These are phyloP conservation scores for Rhinella marina DNA, from an alignment of 2,797 vertebrate species.

Conservation along the genomic window DNA sequence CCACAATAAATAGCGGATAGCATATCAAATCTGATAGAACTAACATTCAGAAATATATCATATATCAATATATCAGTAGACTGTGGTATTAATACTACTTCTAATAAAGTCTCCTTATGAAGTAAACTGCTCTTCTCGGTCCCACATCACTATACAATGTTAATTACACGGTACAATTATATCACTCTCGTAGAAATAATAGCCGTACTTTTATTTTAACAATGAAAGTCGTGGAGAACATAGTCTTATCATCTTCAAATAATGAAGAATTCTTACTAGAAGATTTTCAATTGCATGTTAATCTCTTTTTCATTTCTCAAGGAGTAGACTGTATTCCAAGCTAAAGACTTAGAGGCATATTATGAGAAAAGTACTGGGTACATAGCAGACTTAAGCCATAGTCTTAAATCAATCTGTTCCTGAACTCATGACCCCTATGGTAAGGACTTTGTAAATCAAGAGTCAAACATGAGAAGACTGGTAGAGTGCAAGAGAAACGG, in stretches of 20 bases:
- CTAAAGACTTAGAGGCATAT: constrained; percentile 20
- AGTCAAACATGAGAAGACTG: neutral
- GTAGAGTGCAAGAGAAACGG: neutral
- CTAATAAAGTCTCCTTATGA: too few species aligned
- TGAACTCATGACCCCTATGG: neutral
- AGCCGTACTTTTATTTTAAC: neutral
- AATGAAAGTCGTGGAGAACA: neutral
- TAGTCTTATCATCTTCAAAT: neutral
- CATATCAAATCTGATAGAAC: too few species aligned
- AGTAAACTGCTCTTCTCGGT: neutral
- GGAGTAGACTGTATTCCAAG: neutral
- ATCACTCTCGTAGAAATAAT: neutral
- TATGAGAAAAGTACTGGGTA: constrained; percentile 14
- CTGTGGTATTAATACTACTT: too few species aligned
- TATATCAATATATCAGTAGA: too few species aligned
- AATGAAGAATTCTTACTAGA: constrained; percentile 12
- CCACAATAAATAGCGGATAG: too few species aligned
- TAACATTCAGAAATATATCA: too few species aligned
- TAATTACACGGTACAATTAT: neutral
- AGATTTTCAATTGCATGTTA: constrained; percentile 17
- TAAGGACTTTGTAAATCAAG: constrained; percentile 5
- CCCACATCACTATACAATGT: neutral
- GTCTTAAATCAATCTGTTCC: constrained; percentile 20
- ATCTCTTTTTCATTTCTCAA: constrained; percentile 19
- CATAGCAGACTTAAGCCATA: constrained; percentile 13